phyloP scores from a whole-genome alignment of 2,113 vertebrate genomes.

The Oplegnathus fasciatus region DNA sequence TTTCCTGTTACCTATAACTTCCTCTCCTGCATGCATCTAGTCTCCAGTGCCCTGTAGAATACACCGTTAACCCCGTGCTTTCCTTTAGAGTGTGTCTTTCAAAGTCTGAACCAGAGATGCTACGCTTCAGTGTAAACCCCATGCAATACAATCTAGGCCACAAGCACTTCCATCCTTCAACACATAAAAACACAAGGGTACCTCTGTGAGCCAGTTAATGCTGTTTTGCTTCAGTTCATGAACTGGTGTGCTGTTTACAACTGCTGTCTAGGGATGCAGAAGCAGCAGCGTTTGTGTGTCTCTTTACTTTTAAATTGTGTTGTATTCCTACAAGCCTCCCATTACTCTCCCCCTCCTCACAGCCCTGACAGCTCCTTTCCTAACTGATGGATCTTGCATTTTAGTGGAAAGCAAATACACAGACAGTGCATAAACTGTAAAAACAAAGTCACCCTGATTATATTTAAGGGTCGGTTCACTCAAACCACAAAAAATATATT shows the following conservation, averaged over 20 bases:
- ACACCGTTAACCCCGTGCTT: background rate
- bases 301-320: conserved; percentile 14
- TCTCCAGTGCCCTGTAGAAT: background rate
- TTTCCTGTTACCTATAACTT: conserved; percentile 33
- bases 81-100: background rate
- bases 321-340: conserved; percentile 3
- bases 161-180: background rate
- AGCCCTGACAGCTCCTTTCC: background rate
- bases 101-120: background rate
- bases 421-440: background rate
- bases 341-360: background rate
- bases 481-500: background rate
- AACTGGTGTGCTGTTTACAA: background rate
- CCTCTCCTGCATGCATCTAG: conserved; percentile 11
- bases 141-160: background rate
- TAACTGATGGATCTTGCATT: background rate
- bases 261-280: conserved; percentile 10
- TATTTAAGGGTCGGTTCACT: background rate
- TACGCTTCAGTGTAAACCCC: background rate
- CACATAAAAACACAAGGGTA: conserved; percentile 9
- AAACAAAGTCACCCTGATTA: background rate
- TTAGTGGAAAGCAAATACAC: background rate
- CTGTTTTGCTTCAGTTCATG: conserved; percentile 10
- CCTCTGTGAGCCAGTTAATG: background rate
- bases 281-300: background rate